Evolutionary conservation across 2,888 invertebrate genomes (phyloP).

Genomic region (Sepioteuthis lessoniana): DNA sequence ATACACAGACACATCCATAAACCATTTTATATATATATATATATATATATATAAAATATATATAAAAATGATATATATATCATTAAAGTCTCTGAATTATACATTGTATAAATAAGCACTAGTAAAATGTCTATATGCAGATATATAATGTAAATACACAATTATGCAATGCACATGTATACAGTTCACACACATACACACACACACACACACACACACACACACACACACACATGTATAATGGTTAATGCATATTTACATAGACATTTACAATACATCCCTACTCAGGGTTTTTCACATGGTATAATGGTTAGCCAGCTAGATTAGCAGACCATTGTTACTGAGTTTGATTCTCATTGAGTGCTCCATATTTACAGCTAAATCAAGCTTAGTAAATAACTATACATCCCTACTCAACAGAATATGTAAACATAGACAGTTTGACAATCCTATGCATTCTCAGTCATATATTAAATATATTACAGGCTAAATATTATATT

Average conservation of each 20-base stretch:
- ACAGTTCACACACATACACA: background rate
- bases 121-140: background rate
- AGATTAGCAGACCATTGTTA: no score
- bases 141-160: constrained; percentile 14
- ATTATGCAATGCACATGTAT: background rate
- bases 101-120: background rate
- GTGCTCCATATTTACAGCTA: no score
- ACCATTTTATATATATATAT: background rate
- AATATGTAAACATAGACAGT: background rate
- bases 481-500: background rate
- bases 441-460: background rate
- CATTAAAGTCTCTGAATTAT: background rate
- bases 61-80: background rate
- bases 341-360: no score
- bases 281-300: no score
- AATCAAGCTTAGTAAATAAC: no score
- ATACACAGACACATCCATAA: background rate
- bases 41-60: background rate
- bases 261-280: background rate
- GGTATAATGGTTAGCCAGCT: no score
- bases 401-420: background rate
- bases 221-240: background rate
- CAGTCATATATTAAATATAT: background rate
- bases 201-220: background rate
- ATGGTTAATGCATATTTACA: background rate